Percentiles rank a stretch among this genome's conserved stretches.
These are phyloP conservation scores for Steinernema feltiae DNA, from an alignment of 1,140 invertebrate species.

Conservation along the genomic window DNA sequence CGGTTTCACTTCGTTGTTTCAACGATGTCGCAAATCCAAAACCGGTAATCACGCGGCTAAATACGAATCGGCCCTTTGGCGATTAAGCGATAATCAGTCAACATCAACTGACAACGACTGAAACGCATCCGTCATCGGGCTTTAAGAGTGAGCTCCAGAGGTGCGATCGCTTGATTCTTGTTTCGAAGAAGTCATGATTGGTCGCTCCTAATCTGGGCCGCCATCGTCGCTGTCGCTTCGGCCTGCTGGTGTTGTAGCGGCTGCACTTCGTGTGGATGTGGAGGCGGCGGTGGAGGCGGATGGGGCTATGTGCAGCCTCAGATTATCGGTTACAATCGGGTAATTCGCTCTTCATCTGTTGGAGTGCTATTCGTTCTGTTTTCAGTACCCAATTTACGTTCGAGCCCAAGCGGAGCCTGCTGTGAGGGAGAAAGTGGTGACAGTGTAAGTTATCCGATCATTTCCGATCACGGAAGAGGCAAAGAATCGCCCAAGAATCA, in stretches of 20 bases:
- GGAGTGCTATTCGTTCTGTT: background rate
- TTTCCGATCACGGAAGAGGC: background rate
- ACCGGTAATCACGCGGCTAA: background rate
- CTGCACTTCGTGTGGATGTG: background rate
- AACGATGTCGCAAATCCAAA: background rate
- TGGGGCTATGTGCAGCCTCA: slow-evolving; percentile 2
- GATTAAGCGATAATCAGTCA: background rate
- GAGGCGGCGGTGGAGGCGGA: background rate
- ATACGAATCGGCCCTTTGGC: background rate
- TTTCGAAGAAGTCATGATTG: background rate
- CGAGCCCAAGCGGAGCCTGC: background rate
- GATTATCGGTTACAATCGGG: background rate
- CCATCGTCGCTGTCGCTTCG: background rate
- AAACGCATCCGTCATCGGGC: background rate
- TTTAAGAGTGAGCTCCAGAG: background rate
- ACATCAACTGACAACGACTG: background rate
- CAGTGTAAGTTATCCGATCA: background rate
- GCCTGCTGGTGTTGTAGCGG: background rate
- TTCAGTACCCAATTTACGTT: background rate
- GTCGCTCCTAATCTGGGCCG: background rate
- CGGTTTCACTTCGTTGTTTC: slow-evolving; percentile 11
- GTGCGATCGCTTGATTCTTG: background rate
- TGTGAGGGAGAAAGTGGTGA: background rate
- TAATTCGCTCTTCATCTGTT: background rate
- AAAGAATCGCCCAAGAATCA: no score